Percentiles rank a stretch among this genome's conserved stretches.
Evolutionary conservation across 2,888 invertebrate genomes (phyloP).

Genomic region (Philhelius pedissequus): DNA sequence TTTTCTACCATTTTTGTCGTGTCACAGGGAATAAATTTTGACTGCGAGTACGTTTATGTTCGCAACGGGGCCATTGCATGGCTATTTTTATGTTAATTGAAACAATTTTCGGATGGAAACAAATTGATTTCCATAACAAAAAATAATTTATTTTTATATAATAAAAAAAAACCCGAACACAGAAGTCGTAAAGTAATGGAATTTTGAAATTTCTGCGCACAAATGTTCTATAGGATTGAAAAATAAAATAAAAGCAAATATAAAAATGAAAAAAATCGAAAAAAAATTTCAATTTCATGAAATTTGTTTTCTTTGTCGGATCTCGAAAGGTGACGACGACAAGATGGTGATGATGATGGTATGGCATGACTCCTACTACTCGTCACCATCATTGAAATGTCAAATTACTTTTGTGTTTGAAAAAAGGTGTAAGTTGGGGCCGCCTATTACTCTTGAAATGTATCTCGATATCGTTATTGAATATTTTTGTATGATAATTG

Average conservation of each 20-base stretch:
- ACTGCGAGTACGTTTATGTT: constrained; percentile 62
- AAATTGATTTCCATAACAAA: constrained; percentile 70
- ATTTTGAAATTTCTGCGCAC: constrained; percentile 7
- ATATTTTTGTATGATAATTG: constrained; percentile 62
- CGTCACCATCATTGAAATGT: constrained; percentile 2
- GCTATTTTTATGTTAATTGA: constrained; percentile 78
- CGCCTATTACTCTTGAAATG: neutral
- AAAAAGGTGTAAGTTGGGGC: constrained; percentile 12
- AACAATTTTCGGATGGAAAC: constrained; percentile 73
- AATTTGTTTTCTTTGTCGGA: constrained; percentile 28
- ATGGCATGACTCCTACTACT: constrained; percentile 22
- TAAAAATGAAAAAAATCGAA: neutral
- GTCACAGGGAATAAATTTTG: constrained; percentile 55
- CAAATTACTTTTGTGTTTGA: constrained; percentile 28
- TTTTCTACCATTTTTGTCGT: neutral
- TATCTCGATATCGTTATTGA: neutral
- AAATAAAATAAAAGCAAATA: neutral
- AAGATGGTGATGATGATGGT: neutral
- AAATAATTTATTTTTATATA: neutral
- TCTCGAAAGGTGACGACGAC: too few relatives aligned
- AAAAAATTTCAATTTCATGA: constrained; percentile 53
- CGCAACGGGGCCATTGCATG: constrained; percentile 67
- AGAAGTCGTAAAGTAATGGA: constrained; percentile 13
- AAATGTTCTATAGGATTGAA: constrained; percentile 23
- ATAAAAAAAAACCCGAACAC: constrained; percentile 7